Evolutionary conservation across 2,113 vertebrate genomes (phyloP), one percentile per base, ranked within the genome.

Genomic region (Microtus montanus): DNA sequence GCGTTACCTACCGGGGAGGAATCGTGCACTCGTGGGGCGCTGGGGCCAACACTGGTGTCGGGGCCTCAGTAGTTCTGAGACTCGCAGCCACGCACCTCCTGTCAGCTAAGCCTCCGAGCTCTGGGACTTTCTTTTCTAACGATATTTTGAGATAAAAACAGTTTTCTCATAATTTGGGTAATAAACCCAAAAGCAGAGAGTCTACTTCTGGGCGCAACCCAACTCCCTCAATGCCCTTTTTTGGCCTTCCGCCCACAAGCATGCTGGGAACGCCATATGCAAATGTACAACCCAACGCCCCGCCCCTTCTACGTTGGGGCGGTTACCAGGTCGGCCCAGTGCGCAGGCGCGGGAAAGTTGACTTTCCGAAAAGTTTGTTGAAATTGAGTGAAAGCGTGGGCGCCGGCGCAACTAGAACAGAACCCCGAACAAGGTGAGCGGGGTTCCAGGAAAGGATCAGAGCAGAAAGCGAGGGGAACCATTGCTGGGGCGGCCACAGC

Each of bases 261-360:
- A 94, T 96, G 94, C 97, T 93, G 97, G 97, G 97, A 97, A 90
- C 88, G 93, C 80, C 66, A 35, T 41, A 94, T 84, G 85, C 90
- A 96, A 97, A 97, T 95, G 4, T 3, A 7, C 4, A 12, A 6
- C 3, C 2, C 22, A 10, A 15, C 12, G 44, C 66, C 9, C 90
- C 77, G 47, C 95, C 96, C 52, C 58, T 49, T 83, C 66, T 0
- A 6, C 41, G 52, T 58, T 58, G 44, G 87, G 52, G 89, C 85
- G 0, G 54, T 8, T 92, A 9, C 35, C 38, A 5, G 35, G 0
- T 35, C 4, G 30, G 28, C 17, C 52, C 66, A 96, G 84, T 97
- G 95, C 97, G 97, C 97, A 97, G 90, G 97, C 94, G 97, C 90
- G 75, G 90, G 84, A 88, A 96, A 97, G 95, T 97, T 92, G 11